Conservation (phyloP, 2,113 vertebrate species). For the Nothobranchius kuhntae region DNA sequence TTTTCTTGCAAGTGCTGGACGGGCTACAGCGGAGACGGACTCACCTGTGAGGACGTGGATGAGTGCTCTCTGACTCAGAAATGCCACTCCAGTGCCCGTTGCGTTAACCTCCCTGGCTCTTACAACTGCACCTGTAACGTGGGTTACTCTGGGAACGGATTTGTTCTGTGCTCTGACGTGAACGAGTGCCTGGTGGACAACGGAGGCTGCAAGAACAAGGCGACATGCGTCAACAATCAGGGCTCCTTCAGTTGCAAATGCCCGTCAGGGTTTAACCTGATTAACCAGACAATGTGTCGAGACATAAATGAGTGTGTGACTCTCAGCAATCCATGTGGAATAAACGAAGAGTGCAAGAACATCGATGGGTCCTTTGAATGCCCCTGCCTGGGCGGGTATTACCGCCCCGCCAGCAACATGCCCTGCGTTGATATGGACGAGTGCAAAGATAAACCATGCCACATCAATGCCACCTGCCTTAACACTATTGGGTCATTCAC, state of each 20-base stretch:
- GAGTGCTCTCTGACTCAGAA: conserved; percentile 68
- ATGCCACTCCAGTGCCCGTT: conserved; percentile 76
- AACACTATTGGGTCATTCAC: conserved; percentile 77
- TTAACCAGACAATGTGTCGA: conserved; percentile 76
- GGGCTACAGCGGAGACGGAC: conserved; percentile 79
- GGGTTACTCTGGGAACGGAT: conserved; percentile 80
- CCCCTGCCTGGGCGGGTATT: conserved; percentile 73
- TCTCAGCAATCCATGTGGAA: conserved; percentile 55
- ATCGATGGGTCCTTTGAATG: conserved; percentile 78
- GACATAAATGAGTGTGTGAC: conserved; percentile 80
- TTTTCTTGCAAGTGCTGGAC: conserved; percentile 74
- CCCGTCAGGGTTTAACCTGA: conserved; percentile 66
- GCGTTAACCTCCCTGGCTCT: conserved; percentile 75
- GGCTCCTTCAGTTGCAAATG: conserved; percentile 81
- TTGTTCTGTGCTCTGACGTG: conserved; percentile 72
- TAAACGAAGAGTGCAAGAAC: conserved; percentile 80
- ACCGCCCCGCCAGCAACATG: conserved; percentile 54
- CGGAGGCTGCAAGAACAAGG: conserved; percentile 77
- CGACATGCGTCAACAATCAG: conserved; percentile 74
- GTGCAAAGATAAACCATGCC: conserved; percentile 74
- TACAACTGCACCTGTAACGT: conserved; percentile 77
- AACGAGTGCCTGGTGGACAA: conserved; percentile 80
- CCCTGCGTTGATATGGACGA: conserved; percentile 79
- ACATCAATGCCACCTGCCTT: conserved; percentile 77
- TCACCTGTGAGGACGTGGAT: conserved; percentile 75